Evolutionary conservation across 2,797 vertebrate species (phyloP).

Genomic region (Mus minutoides): DNA sequence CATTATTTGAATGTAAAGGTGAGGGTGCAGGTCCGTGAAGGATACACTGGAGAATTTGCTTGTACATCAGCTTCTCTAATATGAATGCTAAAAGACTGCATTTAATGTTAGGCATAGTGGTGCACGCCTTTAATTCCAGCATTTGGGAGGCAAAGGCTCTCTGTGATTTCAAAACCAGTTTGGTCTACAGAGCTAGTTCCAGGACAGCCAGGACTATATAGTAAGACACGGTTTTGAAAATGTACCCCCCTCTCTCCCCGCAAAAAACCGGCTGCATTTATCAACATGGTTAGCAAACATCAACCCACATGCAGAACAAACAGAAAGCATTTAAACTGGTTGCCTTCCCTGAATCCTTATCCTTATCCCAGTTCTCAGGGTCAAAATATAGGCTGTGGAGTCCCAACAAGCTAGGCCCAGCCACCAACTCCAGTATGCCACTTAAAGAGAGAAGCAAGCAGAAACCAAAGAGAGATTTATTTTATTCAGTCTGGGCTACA

Average conservation of each 20-base stretch:
- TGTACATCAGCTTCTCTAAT: neutral
- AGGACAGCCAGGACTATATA: neutral
- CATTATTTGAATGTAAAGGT: neutral
- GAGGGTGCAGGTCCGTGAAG: slow-evolving; percentile 6
- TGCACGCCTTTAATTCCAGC: neutral
- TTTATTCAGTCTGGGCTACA: neutral
- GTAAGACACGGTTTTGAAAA: neutral
- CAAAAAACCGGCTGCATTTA: neutral
- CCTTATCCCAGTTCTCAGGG: neutral
- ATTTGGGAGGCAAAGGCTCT: neutral
- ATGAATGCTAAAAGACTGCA: neutral
- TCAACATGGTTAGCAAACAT: neutral
- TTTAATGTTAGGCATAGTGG: neutral
- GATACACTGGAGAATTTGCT: neutral
- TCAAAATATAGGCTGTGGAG: neutral
- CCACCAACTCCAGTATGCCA: neutral
- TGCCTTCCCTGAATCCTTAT: neutral
- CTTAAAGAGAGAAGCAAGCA: neutral
- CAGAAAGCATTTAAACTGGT: neutral
- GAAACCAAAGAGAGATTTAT: neutral
- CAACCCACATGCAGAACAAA: neutral
- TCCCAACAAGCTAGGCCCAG: no score
- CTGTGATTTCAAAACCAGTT: neutral
- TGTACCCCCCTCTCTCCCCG: neutral
- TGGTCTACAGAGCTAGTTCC: neutral